Evolutionary conservation across 2,888 invertebrate genomes (phyloP).

Genomic region (Arenicola marina): DNA sequence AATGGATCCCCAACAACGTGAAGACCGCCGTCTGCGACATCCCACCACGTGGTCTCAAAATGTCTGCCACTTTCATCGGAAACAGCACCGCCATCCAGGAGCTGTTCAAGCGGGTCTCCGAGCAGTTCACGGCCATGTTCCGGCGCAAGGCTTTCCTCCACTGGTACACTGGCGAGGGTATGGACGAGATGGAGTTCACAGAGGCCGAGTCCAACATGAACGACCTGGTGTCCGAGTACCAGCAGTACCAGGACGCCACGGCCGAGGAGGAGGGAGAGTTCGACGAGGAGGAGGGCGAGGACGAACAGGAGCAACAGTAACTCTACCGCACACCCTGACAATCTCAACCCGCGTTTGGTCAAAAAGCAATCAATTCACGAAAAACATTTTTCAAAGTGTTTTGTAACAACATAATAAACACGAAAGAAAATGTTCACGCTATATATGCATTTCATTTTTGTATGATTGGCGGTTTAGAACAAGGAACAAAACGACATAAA

Average conservation of each 20-base stretch:
- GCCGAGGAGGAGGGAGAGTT: slow-evolving; percentile 60
- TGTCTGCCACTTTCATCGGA: slow-evolving; percentile 51
- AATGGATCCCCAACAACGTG: slow-evolving; percentile 87
- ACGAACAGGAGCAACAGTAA: slow-evolving; percentile 8
- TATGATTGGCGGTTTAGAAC: too few species aligned
- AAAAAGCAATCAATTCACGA: too few species aligned
- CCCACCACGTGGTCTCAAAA: slow-evolving; percentile 64
- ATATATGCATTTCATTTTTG: too few species aligned
- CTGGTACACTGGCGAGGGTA: slow-evolving; percentile 97
- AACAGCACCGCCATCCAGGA: slow-evolving; percentile 60
- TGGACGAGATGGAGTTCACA: slow-evolving; percentile 97
- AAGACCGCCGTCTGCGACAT: slow-evolving; percentile 91
- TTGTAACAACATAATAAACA: too few species aligned
- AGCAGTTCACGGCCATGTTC: slow-evolving; percentile 77
- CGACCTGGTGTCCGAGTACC: slow-evolving; percentile 64
- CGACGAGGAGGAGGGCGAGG: slow-evolving; percentile 36
- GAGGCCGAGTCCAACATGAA: slow-evolving; percentile 95
- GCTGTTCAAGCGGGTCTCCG: slow-evolving; percentile 54
- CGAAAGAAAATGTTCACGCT: too few species aligned
- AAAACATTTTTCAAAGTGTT: too few species aligned
- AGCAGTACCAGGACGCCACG: slow-evolving; percentile 59
- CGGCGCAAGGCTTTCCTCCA: slow-evolving; percentile 94
- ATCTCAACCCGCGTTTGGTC: too few species aligned
- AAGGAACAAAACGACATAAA: too few species aligned
- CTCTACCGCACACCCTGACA: too few species aligned